These are phyloP conservation scores for Sakesphorus luctuosus DNA, from an alignment of 2,113 vertebrate genomes.

Conservation along the genomic window DNA sequence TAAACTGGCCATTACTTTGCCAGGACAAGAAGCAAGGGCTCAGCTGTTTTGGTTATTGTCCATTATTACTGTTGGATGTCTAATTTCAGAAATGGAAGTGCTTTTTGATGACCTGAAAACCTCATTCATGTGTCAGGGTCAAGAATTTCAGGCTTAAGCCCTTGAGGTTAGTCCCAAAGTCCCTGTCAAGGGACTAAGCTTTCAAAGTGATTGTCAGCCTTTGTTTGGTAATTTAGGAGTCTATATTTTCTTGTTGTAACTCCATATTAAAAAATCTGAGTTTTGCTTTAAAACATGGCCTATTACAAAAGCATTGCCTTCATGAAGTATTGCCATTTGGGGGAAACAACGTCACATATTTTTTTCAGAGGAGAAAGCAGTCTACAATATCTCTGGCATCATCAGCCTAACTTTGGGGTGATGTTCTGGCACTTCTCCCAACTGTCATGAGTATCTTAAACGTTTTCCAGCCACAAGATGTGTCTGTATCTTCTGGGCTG, in stretches of 20 bases:
- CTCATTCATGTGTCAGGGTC: background rate
- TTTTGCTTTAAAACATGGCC: background rate
- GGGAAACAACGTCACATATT: background rate
- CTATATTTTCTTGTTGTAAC: background rate
- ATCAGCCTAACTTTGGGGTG: background rate
- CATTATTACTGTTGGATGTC: background rate
- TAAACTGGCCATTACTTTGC: background rate
- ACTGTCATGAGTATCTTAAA: background rate
- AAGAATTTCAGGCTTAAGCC: background rate
- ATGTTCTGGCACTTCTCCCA: background rate
- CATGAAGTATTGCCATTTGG: background rate
- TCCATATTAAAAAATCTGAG: background rate
- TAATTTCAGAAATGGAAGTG: background rate
- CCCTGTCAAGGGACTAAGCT: background rate
- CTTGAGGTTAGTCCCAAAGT: background rate
- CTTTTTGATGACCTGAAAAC: background rate
- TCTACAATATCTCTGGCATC: background rate
- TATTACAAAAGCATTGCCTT: background rate
- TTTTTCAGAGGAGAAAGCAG: background rate
- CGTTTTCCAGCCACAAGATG: background rate
- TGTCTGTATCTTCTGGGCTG: background rate
- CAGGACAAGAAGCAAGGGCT: background rate
- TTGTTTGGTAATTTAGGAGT: background rate
- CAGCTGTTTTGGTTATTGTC: background rate
- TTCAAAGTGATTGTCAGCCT: background rate